A percentile compares a stretch with the other conserved stretches of the same genome.
Conservation (phyloP, 2,888 invertebrate species). For the Aphidius colemani region DNA sequence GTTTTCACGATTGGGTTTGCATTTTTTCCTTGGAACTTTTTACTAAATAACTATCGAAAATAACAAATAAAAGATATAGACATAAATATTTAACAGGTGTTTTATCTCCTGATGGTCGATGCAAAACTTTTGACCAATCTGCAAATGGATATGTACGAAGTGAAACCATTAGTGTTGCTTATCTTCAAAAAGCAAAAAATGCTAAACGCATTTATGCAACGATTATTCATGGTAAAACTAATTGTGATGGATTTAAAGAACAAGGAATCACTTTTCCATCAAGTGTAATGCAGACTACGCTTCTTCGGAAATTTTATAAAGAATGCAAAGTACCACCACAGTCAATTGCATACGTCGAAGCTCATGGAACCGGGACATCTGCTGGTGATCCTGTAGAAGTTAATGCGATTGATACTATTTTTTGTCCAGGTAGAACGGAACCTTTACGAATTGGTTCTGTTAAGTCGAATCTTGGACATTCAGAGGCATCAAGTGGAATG, state of each 20-base stretch:
- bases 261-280: conserved; percentile 58
- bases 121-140: conserved; percentile 87
- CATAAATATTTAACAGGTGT: conserved; percentile 63
- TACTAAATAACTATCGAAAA: no score
- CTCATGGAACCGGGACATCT: conserved; percentile 77
- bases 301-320: conserved; percentile 65
- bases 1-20: conserved; percentile 69
- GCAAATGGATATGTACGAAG: conserved; percentile 85
- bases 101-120: conserved; percentile 81
- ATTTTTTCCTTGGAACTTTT: not conserved
- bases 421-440: conserved; percentile 74
- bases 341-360: conserved; percentile 69
- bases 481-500: conserved; percentile 84
- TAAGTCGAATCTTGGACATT: conserved; percentile 93
- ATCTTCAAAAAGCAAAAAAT: conserved; percentile 70
- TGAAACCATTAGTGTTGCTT: conserved; percentile 74
- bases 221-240: conserved; percentile 65
- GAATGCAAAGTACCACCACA: conserved; percentile 66
- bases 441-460: conserved; percentile 86
- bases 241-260: conserved; percentile 65
- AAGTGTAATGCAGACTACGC: conserved; percentile 47
- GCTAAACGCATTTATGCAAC: conserved; percentile 63
- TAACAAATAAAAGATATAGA: no score
- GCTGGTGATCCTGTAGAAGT: conserved; percentile 94
- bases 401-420: conserved; percentile 77